Percentiles rank a stretch among this genome's conserved stretches.
Conservation (phyloP, 2,113 vertebrate genomes). For the Charadrius vociferus region DNA sequence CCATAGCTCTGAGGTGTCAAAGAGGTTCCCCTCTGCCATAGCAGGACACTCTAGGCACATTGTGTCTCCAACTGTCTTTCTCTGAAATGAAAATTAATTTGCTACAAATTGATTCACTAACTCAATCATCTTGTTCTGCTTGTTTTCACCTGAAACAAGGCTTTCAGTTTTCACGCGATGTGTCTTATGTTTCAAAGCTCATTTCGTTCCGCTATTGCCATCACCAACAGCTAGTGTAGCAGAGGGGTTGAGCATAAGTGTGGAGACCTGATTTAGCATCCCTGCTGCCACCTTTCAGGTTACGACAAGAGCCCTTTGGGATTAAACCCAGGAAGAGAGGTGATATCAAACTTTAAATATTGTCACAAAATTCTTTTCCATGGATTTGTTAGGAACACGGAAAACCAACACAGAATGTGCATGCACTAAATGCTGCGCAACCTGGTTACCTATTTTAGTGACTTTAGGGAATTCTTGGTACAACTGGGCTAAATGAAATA, state of each 20-base stretch:
- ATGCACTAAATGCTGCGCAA: background rate
- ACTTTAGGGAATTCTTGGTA: background rate
- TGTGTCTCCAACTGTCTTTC: background rate
- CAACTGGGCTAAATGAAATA: background rate
- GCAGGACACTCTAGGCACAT: rapidly evolving
- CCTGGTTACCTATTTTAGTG: background rate
- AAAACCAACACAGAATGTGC: background rate
- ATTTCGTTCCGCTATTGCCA: background rate
- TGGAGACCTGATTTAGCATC: background rate
- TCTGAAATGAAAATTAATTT: background rate
- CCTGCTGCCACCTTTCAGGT: background rate
- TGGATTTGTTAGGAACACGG: background rate
- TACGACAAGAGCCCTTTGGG: background rate
- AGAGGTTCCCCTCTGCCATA: background rate
- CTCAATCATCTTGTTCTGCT: background rate
- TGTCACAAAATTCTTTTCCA: background rate
- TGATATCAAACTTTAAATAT: background rate
- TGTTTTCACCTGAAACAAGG: background rate
- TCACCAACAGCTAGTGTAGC: background rate
- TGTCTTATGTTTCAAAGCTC: background rate
- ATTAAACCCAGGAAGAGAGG: background rate
- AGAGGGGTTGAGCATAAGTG: background rate
- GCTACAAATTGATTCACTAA: background rate
- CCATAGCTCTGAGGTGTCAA: background rate
- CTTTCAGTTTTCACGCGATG: background rate